Base-by-base conservation (phyloP, 2,113 vertebrate species). In the Asarcornis scutulata region DNA sequence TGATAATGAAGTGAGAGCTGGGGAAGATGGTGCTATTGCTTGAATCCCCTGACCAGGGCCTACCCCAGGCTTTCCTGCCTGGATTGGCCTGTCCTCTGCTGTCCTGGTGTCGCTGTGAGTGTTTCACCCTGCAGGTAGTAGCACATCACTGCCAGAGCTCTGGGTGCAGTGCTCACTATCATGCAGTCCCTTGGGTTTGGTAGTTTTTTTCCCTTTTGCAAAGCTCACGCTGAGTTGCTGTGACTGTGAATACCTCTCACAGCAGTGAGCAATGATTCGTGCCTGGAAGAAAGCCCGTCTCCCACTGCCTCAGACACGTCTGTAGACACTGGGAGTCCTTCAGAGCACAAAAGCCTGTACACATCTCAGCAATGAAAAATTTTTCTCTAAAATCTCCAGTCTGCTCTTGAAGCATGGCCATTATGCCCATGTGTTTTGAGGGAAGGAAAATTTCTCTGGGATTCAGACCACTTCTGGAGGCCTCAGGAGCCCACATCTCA, bases 281-380 rank as follows among this genome's bases (percentile, higher is more conserved):
- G 34, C 29, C 58, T 53, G 59, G 83, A 63, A 66, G 50, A 53
- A 90, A 86, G 53, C 6, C 7, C 7, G 2, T n/a, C 36, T 82
- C 15, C 74, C 7, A 8, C 29, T 53, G 36, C 67, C 18, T 64
- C 46, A 13, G 1, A 29, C 34, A 4, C 0, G 0, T 17, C 74
- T 86, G 83, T 71, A 77, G 75, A 48, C 22, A 2, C 1, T 8
- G 56, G 0, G 8, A 80, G 68, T 42, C 50, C 31, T 44, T 62
- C 2, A 2, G 72, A 66, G 21, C 34, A n/a, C 1, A 0, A 27
- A 78, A n/a, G 14, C 13, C 55, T 88, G 73, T 66, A 38, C 38
- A 9, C 14, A 23, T 66, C 17, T 50, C 75, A 73, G 44, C 44
- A 66, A 13, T 2, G 25, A 53, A 66, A 55, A 66, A 20, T 29